Base-by-base conservation (phyloP, 1,140 invertebrate species). In the Trissolcus basalis region DNA sequence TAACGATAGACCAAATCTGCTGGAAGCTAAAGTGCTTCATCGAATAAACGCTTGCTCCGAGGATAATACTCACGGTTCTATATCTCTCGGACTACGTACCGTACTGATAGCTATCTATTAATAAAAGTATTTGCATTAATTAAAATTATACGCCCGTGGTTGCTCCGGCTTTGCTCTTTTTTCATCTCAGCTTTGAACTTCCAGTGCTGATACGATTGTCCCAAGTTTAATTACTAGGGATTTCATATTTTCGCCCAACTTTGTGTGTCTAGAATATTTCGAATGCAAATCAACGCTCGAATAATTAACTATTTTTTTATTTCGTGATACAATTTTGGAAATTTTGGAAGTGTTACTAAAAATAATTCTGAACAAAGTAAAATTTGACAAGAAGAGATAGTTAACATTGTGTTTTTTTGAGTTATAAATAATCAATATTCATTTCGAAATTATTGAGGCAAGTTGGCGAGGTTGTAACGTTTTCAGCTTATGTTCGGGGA, bases 41-140 rank as follows among this genome's bases (percentile, higher is more conserved):
- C 16, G 43, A 55, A 54, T 55, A 61, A 55, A 59, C 43, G 43
- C 35, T 50, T 59, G 41, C 19, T 44, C 41, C 8, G 36, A 44
- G 60, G 65, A 72, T 72, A 59, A 63, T 53, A 54, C 65, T 65
- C 19, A 19, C 13, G 12, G n/a, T 7, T 43, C 41, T 54, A 41
- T 14, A 45, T 64, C 35, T 51, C 2, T 36, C 12, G 41, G 36
- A 55, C 39, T 27, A 35, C 47, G 49, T 49, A 59, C 54, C 54
- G 13, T 68, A 68, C 59, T 45, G 74, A 72, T 72, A 53, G 53
- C 69, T 76, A 81, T 71, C 64, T 78, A 47, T 71, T 83, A 81
- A 82, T 83, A 82, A 83, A 72, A 67, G 72, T 63, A 77, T 78
- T 79, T 69, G 70, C 73, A 61, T 81, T 83, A 81, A 82, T 81